Conservation (phyloP, 2,797 vertebrate genomes). For the Vespertilio murinus region DNA sequence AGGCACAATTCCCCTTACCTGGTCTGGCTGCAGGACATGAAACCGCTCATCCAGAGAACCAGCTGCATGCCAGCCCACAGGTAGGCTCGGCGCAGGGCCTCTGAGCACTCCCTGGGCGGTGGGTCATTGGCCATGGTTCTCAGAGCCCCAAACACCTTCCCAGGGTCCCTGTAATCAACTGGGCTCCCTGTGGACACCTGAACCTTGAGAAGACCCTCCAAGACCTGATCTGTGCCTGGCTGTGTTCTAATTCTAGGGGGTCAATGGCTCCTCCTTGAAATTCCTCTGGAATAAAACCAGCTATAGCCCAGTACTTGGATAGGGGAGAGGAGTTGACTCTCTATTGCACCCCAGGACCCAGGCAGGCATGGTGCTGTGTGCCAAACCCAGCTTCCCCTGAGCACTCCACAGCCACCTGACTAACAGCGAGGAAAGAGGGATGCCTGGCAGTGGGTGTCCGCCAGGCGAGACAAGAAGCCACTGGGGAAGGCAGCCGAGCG, state of each 20-base stretch:
- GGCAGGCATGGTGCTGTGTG: too few relatives aligned
- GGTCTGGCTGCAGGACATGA: not conserved
- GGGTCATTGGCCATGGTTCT: not conserved
- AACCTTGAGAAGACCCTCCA: not conserved
- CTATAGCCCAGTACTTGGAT: not conserved
- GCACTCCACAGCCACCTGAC: not conserved
- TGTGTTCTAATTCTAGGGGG: not conserved
- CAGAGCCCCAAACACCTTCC: not conserved
- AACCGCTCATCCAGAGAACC: not conserved
- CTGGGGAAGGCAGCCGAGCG: not conserved
- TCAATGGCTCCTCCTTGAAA: not conserved
- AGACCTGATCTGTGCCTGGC: not conserved
- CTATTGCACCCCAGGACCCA: not conserved
- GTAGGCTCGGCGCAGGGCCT: not conserved
- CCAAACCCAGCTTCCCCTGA: not conserved
- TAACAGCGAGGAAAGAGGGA: not conserved
- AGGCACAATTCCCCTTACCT: not conserved
- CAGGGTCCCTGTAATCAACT: not conserved
- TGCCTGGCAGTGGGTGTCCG: not conserved
- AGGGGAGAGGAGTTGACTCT: not conserved
- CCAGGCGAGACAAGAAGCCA: not conserved
- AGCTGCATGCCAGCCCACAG: too few relatives aligned
- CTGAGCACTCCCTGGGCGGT: not conserved
- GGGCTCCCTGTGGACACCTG: not conserved
- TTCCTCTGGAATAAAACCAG: not conserved